These are phyloP conservation scores for Diplodus puntazzo DNA, from an alignment of 2,797 vertebrate species.

Conservation along the genomic window DNA sequence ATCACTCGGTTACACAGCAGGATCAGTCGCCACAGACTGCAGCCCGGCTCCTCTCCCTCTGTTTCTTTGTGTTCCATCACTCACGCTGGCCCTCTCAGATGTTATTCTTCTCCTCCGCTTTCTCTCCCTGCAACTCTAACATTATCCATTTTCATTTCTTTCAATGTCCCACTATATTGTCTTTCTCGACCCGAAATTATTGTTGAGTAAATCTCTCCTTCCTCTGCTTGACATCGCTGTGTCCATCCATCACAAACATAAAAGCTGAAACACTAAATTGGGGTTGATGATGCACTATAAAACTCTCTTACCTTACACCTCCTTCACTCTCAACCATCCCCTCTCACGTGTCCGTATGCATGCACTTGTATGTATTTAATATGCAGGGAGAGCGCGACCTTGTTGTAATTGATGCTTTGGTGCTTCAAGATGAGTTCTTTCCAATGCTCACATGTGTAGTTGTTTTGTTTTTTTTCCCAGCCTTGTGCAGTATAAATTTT, in stretches of 20 bases:
- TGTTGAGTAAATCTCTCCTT: conserved; percentile 38
- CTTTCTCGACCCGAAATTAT: conserved; percentile 42
- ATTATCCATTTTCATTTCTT: conserved; percentile 32
- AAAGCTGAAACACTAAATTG: conserved; percentile 54
- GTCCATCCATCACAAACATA: conserved; percentile 52
- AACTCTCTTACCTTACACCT: conserved; percentile 32
- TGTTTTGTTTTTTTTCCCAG: fast-evolving
- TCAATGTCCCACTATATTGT: conserved; percentile 5
- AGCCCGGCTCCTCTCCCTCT: conserved; percentile 24
- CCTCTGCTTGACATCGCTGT: conserved; percentile 12
- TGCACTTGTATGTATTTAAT: conserved; percentile 13
- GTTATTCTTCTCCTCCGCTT: conserved; percentile 34
- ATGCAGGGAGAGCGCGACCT: conserved; percentile 50
- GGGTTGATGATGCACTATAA: conserved; percentile 54
- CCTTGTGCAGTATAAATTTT: conserved; percentile 7
- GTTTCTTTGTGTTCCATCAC: conserved; percentile 47
- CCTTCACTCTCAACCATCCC: conserved; percentile 20
- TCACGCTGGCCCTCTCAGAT: conserved; percentile 15
- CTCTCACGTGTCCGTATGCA: conserved; percentile 7
- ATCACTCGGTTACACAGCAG: conserved; percentile 71
- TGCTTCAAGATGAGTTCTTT: conserved; percentile 13
- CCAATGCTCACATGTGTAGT: background rate
- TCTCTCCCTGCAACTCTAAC: conserved; percentile 5
- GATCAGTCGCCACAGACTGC: conserved; percentile 66
- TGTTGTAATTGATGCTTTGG: conserved; percentile 38